Percentiles rank a stretch among this genome's conserved stretches.
phyloP scores from a whole-genome alignment of 2,797 vertebrate species.

The Halcyon badia region DNA sequence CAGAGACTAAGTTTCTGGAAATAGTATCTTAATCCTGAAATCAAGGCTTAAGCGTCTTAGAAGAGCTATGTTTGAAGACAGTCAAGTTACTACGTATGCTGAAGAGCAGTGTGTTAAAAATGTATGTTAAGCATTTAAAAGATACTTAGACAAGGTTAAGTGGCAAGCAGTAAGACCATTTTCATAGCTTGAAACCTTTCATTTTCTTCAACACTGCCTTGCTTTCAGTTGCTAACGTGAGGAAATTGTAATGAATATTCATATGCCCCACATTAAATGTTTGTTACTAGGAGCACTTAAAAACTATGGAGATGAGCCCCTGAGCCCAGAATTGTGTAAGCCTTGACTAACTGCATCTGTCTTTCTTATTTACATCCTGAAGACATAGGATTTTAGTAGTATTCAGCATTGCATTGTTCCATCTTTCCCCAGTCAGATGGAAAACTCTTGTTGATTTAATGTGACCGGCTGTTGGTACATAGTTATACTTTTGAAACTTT shows the following conservation, averaged over 20 bases:
- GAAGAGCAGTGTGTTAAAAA: background rate
- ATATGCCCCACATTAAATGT: background rate
- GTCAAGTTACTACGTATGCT: background rate
- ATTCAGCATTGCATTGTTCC: background rate
- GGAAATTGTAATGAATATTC: background rate
- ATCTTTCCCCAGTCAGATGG: background rate
- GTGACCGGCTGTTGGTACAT: background rate
- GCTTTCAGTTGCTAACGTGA: background rate
- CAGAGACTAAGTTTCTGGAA: background rate
- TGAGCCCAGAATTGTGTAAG: background rate
- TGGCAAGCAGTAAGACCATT: background rate
- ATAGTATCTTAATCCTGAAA: background rate
- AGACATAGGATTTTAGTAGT: background rate
- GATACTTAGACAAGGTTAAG: background rate
- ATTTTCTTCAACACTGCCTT: background rate
- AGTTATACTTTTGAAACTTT: background rate
- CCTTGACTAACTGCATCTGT: background rate
- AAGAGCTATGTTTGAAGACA: background rate
- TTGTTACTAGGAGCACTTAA: background rate
- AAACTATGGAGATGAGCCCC: background rate
- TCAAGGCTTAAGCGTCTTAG: background rate
- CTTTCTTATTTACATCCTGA: background rate
- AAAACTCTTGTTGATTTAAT: background rate
- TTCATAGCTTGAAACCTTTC: background rate
- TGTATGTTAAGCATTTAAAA: background rate